Conservation (phyloP, 2,113 vertebrate genomes). For the Mesoclemmys tuberculata region DNA sequence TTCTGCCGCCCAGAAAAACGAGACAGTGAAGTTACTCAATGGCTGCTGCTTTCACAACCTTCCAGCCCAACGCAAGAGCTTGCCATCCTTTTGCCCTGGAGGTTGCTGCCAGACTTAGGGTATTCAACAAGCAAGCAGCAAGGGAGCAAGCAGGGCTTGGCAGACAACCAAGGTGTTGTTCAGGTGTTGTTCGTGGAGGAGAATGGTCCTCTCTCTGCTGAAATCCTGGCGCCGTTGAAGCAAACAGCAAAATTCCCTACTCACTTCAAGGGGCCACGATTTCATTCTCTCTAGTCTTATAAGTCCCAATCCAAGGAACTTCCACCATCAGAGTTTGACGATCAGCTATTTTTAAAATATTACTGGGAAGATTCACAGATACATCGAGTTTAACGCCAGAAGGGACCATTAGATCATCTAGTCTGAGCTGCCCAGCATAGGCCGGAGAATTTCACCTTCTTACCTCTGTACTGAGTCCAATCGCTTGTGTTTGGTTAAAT, state of each 20-base stretch:
- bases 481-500: background rate
- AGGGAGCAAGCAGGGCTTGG: background rate
- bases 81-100: background rate
- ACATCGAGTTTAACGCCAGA: background rate
- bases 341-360: background rate
- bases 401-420: background rate
- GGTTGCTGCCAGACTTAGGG: background rate
- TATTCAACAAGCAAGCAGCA: background rate
- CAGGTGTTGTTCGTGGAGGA: background rate
- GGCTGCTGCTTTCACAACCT: background rate
- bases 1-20: background rate
- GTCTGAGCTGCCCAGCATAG: background rate
- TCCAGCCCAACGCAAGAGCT: background rate
- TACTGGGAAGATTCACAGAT: background rate
- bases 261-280: background rate
- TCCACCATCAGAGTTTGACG: background rate
- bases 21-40: background rate
- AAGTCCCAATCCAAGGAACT: background rate
- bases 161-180: background rate
- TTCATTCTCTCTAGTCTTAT: background rate
- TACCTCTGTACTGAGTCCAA: background rate
- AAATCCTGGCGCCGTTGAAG: background rate
- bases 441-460: background rate
- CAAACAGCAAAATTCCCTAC: background rate
- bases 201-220: background rate